A percentile compares a stretch with the other conserved stretches of the same genome.
phyloP scores from a whole-genome alignment of 30 jellyfish, hydroid and myxozoan genomes.

The Chrysaora quinquecirrha region DNA sequence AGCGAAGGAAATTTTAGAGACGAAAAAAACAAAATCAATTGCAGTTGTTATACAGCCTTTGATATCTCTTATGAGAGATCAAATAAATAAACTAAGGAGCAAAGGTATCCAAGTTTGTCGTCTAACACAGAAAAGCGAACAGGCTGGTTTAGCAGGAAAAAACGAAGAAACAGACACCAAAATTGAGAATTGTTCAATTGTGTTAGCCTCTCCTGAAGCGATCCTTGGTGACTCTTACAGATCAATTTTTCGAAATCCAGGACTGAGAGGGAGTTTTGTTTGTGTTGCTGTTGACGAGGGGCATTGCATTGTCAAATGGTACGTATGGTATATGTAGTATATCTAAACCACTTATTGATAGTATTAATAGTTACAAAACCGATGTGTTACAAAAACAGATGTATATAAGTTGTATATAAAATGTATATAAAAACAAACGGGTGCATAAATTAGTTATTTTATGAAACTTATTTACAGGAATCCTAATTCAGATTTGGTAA shows the following conservation, averaged over 20 bases:
- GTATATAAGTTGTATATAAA: too few species aligned
- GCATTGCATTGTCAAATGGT: neutral
- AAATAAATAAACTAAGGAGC: neutral
- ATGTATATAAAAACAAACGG: too few species aligned
- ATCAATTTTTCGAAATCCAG: neutral
- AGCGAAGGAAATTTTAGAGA: too few species aligned
- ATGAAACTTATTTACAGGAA: too few species aligned
- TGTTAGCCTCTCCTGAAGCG: neutral
- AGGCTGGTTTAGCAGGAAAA: neutral
- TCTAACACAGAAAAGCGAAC: neutral
- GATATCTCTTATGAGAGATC: neutral
- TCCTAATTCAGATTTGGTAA: neutral
- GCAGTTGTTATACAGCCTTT: neutral
- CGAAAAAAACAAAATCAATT: too few species aligned
- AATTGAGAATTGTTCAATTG: too few species aligned
- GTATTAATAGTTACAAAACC: too few species aligned
- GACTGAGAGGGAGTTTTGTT: neutral
- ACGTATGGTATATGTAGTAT: too few species aligned
- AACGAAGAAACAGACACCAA: too few species aligned
- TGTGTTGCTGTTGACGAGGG: conserved; percentile 15
- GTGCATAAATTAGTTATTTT: too few species aligned
- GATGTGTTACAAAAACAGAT: too few species aligned
- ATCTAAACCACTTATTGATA: too few species aligned
- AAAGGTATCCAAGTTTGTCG: neutral
- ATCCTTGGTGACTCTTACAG: neutral